phyloP scores from a whole-genome alignment of 2,797 vertebrate genomes.

The Synanceia verrucosa region DNA sequence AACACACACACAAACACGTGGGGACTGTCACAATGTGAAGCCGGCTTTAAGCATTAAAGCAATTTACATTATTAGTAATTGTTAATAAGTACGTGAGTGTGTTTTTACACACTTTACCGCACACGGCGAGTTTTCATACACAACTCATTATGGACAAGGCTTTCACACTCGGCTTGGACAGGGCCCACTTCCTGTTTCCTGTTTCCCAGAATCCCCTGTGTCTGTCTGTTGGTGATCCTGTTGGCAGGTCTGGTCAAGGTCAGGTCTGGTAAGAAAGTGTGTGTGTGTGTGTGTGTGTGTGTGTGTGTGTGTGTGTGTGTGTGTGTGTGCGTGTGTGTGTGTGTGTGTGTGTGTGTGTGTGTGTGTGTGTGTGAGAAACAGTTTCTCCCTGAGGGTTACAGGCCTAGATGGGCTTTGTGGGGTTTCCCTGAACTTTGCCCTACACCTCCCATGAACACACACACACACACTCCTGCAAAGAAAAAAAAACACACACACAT shows the following conservation, averaged over 20 bases:
- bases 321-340: slow-evolving; percentile 16
- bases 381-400: slow-evolving; percentile 66
- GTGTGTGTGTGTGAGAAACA: slow-evolving; percentile 27
- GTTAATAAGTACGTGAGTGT: slow-evolving; percentile 7
- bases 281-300: slow-evolving; percentile 27
- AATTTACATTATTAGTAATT: slow-evolving; percentile 57
- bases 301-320: slow-evolving; percentile 25
- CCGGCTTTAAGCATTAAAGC: slow-evolving; percentile 44
- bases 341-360: slow-evolving; percentile 18
- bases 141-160: slow-evolving; percentile 48
- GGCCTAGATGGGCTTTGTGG: slow-evolving; percentile 54
- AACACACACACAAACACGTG: slow-evolving; percentile 20
- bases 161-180: slow-evolving; percentile 57
- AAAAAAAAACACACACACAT: slow-evolving; percentile 30
- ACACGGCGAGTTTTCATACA: slow-evolving; percentile 45
- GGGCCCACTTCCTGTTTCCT: slow-evolving; percentile 74
- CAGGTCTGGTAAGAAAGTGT: slow-evolving; percentile 54
- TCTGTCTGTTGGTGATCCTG: slow-evolving; percentile 67
- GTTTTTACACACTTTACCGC: slow-evolving; percentile 36
- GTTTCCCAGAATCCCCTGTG: slow-evolving; percentile 74
- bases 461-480: slow-evolving; percentile 23
- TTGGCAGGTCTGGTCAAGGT: slow-evolving; percentile 79
- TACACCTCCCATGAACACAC: slow-evolving; percentile 56
- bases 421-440: slow-evolving; percentile 77
- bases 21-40: slow-evolving; percentile 9